Evolutionary conservation across 2,113 vertebrate genomes (phyloP), one percentile per base, ranked within the genome.

Genomic region (Propithecus coquereli): DNA sequence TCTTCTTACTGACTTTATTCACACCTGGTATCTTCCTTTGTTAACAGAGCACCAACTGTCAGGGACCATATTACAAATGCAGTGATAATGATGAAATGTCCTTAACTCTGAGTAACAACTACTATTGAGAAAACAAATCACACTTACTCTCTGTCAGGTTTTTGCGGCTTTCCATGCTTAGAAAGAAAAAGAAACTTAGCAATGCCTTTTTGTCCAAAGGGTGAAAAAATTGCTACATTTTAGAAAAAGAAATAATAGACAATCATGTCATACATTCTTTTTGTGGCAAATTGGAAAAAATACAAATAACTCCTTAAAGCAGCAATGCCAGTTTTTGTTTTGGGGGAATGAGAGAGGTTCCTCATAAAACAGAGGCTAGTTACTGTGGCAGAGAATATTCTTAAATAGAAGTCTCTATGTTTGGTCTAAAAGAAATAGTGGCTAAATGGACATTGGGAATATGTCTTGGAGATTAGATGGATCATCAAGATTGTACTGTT

Each of bases 81-180:
- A 40, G 76, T 32, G 65, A 97, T 95, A 87, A 94, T 86, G 81
- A 95, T 90, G 68, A 88, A 87, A 81, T 89, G 20, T 40, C 86
- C 84, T 87, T 95, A 94, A 90, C 65, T 90, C 76, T 80, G 94
- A 91, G 71, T 84, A 89, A 84, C 40, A 59, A 79, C 13, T 85
- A 68, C 61, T 76, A 30, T 45, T 92, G 80, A 91, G 79, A 91
- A 94, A 90, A 87, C 76, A 95, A 95, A 92, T 61, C 66, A 87
- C 45, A 86, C 34, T 45, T n/a, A 71, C 52, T 81, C 54, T 71
- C 73, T 83, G 76, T 61, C 73, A 37, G 61, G 27, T 63, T 93
- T 94, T 88, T 80, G 88, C 63, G 86, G 76, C 47, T 96, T 83
- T 89, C 50, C 71, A 79, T 23, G 57, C 79, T 94, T 70, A 71